A percentile compares a stretch with the other conserved stretches of the same genome.
Conservation (phyloP, 2,797 vertebrate species). For the Bucorvus abyssinicus region DNA sequence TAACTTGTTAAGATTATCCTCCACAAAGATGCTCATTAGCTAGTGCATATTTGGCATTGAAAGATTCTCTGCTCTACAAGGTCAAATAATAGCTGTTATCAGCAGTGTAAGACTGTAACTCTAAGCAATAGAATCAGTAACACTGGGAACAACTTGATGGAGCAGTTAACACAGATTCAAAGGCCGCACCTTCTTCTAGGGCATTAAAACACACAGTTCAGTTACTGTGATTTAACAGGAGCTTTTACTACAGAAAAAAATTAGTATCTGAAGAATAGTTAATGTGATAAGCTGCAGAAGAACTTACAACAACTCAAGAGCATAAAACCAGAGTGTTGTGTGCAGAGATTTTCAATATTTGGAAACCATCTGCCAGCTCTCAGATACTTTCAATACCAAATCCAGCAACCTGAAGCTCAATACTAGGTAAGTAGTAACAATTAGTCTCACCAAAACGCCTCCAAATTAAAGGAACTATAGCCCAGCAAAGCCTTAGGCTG, state of each 20-base stretch:
- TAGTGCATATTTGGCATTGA: rapidly evolving
- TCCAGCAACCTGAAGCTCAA: not conserved
- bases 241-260: not conserved
- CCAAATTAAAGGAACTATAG: not conserved
- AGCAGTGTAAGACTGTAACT: not conserved
- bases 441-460: not conserved
- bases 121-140: rapidly evolving
- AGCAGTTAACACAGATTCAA: rapidly evolving
- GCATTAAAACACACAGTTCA: not conserved
- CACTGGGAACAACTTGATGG: not conserved
- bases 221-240: not conserved
- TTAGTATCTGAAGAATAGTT: not conserved
- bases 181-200: not conserved
- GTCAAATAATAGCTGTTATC: not conserved
- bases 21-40: not conserved
- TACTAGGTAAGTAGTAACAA: not conserved
- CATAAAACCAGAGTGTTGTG: not conserved
- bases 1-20: not conserved
- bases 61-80: not conserved
- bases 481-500: not conserved
- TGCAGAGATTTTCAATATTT: not conserved
- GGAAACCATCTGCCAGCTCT: not conserved
- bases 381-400: not conserved
- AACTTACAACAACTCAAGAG: not conserved
- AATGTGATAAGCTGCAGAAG: not conserved